Percentiles rank a stretch among this genome's conserved stretches.
These are phyloP conservation scores for Sphecodes monilicornis DNA, from an alignment of 2,888 invertebrate genomes.

Conservation along the genomic window DNA sequence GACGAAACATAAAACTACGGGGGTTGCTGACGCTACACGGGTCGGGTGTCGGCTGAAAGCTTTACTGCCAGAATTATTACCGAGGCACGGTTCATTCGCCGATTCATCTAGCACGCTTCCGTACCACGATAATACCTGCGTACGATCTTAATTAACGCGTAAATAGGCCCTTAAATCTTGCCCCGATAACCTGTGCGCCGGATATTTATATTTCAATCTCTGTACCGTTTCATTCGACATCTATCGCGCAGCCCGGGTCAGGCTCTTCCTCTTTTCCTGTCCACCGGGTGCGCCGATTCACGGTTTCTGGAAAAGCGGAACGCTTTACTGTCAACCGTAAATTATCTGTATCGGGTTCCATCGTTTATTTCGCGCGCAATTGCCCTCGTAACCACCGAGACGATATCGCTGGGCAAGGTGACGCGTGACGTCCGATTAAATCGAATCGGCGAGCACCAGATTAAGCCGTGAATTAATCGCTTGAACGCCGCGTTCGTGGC, in stretches of 20 bases:
- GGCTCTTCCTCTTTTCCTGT: background rate
- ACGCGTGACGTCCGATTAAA: slow-evolving; percentile 17
- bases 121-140: background rate
- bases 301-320: background rate
- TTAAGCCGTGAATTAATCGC: slow-evolving; percentile 21
- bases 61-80: slow-evolving; percentile 3
- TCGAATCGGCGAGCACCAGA: background rate
- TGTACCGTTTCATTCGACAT: background rate
- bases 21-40: background rate
- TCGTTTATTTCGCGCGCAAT: slow-evolving; percentile 22
- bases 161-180: slow-evolving; percentile 22
- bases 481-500: background rate
- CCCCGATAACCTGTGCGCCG: background rate
- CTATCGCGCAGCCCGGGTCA: background rate
- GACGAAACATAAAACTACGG: slow-evolving; percentile 7
- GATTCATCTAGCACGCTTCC: background rate
- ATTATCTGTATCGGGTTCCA: slow-evolving; percentile 14
- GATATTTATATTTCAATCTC: slow-evolving; percentile 34
- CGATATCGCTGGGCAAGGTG: background rate
- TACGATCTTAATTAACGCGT: slow-evolving; percentile 29
- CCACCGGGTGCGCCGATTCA: background rate
- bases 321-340: slow-evolving; percentile 17
- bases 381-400: slow-evolving; percentile 17
- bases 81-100: background rate
- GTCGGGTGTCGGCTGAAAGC: background rate